Evolutionary conservation across 64 coral and sea anemone genomes (phyloP).

Genomic region (Platygyra sinensis): DNA sequence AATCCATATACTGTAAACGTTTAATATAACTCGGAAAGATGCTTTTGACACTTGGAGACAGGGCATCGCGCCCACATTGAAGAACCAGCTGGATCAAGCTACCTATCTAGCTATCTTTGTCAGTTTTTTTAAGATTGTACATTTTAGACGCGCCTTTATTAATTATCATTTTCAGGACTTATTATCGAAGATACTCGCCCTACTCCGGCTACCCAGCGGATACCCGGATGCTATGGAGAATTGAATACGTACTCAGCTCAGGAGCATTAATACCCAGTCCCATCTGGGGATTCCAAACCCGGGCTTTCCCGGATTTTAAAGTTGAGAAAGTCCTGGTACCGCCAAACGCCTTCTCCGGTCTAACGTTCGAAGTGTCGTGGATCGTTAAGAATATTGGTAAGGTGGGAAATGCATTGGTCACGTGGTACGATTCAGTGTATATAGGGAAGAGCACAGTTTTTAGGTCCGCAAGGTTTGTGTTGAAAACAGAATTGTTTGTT

Average conservation of each 20-base stretch:
- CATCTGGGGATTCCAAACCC: slow-evolving; percentile 80
- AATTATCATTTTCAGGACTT: neutral
- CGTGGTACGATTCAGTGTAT: slow-evolving; percentile 72
- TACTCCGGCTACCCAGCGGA: slow-evolving; percentile 60
- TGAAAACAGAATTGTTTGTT: neutral
- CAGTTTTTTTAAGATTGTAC: too few relatives aligned
- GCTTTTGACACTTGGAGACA: too few relatives aligned
- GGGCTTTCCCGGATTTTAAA: slow-evolving; percentile 70
- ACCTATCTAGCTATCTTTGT: too few relatives aligned
- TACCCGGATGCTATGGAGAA: slow-evolving; percentile 74
- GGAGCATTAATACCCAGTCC: slow-evolving; percentile 72
- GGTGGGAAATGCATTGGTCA: slow-evolving; percentile 44
- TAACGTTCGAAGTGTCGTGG: slow-evolving; percentile 80
- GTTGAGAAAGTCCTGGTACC: slow-evolving; percentile 60
- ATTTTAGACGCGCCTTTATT: too few relatives aligned
- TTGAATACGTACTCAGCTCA: slow-evolving; percentile 64
- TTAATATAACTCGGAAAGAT: too few relatives aligned
- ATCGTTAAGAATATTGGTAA: slow-evolving; percentile 71
- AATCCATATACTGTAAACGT: too few relatives aligned
- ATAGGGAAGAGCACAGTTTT: slow-evolving; percentile 60
- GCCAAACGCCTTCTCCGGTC: slow-evolving; percentile 73
- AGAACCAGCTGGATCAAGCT: too few relatives aligned
- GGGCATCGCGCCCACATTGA: too few relatives aligned
- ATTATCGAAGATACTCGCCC: slow-evolving; percentile 35
- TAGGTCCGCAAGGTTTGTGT: neutral